phyloP scores from a whole-genome alignment of 2,888 invertebrate genomes.

The Drosophila prolongata region DNA sequence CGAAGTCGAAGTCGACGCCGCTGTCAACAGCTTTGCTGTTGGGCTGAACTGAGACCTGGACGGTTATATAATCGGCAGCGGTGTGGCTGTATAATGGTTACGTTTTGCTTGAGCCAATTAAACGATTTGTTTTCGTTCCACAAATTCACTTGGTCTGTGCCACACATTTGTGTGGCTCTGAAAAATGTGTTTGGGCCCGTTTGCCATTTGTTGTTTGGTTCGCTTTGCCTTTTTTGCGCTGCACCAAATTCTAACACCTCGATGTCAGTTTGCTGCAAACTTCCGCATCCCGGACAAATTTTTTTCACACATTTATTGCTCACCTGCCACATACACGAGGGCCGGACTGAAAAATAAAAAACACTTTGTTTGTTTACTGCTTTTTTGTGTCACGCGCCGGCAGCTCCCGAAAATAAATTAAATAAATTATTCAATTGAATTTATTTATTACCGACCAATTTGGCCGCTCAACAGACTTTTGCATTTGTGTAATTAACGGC shows the following conservation, averaged over 20 bases:
- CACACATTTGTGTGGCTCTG: constrained; percentile 39
- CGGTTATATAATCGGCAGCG: constrained; percentile 67
- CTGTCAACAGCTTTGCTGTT: constrained; percentile 67
- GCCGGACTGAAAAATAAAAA: constrained; percentile 27
- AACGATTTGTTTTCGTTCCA: constrained; percentile 78
- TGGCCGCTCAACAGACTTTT: constrained; percentile 62
- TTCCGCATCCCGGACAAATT: constrained; percentile 58
- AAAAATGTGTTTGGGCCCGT: constrained; percentile 52
- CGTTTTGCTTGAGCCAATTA: constrained; percentile 78
- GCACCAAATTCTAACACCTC: constrained; percentile 71
- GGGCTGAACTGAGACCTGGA: constrained; percentile 46
- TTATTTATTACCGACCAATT: constrained; percentile 81
- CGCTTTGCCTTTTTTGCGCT: constrained; percentile 29
- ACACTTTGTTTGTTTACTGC: constrained; percentile 46
- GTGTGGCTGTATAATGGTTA: constrained; percentile 65
- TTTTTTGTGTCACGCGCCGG: constrained; percentile 52
- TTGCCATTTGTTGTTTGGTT: constrained; percentile 31
- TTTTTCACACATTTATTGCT: constrained; percentile 49
- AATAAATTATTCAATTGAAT: constrained; percentile 83
- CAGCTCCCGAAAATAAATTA: constrained; percentile 77
- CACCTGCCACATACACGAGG: constrained; percentile 53
- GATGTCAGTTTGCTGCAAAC: constrained; percentile 68
- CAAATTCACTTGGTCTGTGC: constrained; percentile 66
- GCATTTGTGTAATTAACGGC: constrained; percentile 81
- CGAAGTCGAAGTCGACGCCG: constrained; percentile 26